Evolutionary conservation across 35 echinoderm and acorn worm genomes (phyloP), one percentile per base, ranked within the genome.

Genomic region (Acanthaster planci): DNA sequence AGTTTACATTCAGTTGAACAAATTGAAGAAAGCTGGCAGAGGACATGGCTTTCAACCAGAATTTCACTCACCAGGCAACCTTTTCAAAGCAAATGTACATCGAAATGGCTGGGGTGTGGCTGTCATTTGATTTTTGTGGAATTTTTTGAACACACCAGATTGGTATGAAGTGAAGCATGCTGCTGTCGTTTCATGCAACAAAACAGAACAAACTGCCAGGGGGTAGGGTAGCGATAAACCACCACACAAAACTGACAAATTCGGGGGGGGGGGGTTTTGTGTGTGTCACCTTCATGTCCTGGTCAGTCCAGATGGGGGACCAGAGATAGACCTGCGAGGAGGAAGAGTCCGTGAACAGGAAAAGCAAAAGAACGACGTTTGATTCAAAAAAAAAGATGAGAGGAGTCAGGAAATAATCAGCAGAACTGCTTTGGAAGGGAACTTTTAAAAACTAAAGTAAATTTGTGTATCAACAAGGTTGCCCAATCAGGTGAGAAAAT

Each of bases 321-420:
- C 91, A 93, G 15, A 89, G 80, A 88, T 81, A 93, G 81, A 93
- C 91, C 91, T 93, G 91, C 29, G 52, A 51, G 53, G 77, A 19
- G 22, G 30, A 23, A 52, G 12, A 54, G 40, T 22, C 32, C 30
- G 40, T 38, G n/a, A 40, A 80, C n/a, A 80, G 78, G n/a, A 81
- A 29, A 44, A 32, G 79, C 21, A 81, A 52, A 50, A 81, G 21
- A 51, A 17, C 18, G 12, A 44, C 51, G 53, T 18, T 10, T 30
- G 0, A 10, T 55, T 16, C 18, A 32, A 27, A 17, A 8, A 81
- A 5, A 12, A 27, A 26, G 51, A 52, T 51, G 0, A 79, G 29
- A 79, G 2, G 37, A 6, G 4, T 47, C 12, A 47, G 42, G 42
- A 47, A 47, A 47, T 12, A 47, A 12, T 47, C 42, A 47, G 4